These are phyloP conservation scores for Silurus glanis DNA, from an alignment of 2,113 vertebrate genomes.

Conservation along the genomic window DNA sequence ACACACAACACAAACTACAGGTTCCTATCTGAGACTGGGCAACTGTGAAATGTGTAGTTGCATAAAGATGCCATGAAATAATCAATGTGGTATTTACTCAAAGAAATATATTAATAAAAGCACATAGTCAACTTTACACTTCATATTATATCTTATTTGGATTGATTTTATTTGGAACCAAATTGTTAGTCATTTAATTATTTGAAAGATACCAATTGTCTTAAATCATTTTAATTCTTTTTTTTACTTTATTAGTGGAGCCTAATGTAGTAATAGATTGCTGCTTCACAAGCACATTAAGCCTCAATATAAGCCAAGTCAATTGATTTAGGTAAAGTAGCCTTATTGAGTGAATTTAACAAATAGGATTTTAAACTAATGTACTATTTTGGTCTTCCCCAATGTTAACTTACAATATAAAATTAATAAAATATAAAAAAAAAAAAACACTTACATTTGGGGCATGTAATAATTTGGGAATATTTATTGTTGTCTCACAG, in stretches of 20 bases:
- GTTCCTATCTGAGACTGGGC: neutral
- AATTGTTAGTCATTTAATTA: slow-evolving; percentile 11
- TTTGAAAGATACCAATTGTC: neutral
- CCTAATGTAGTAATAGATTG: slow-evolving; percentile 1
- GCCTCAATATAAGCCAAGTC: neutral
- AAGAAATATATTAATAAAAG: neutral
- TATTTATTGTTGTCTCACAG: no score
- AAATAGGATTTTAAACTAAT: neutral
- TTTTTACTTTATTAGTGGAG: neutral
- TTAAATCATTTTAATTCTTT: slow-evolving; percentile 4
- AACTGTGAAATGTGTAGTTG: neutral
- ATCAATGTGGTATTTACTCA: neutral
- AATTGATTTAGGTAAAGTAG: slow-evolving; percentile 2
- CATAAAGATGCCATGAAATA: slow-evolving; percentile 3
- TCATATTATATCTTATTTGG: neutral
- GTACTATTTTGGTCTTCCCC: neutral
- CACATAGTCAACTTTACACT: neutral
- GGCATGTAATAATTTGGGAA: neutral
- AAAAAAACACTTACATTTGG: neutral
- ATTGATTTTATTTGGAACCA: neutral
- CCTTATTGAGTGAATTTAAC: neutral
- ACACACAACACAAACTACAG: slow-evolving; percentile 4
- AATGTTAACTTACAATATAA: neutral
- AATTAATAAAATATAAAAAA: neutral
- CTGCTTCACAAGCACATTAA: slow-evolving; percentile 1